Evolutionary conservation across 2,888 invertebrate species (phyloP).

Genomic region (Dusona sp.): DNA sequence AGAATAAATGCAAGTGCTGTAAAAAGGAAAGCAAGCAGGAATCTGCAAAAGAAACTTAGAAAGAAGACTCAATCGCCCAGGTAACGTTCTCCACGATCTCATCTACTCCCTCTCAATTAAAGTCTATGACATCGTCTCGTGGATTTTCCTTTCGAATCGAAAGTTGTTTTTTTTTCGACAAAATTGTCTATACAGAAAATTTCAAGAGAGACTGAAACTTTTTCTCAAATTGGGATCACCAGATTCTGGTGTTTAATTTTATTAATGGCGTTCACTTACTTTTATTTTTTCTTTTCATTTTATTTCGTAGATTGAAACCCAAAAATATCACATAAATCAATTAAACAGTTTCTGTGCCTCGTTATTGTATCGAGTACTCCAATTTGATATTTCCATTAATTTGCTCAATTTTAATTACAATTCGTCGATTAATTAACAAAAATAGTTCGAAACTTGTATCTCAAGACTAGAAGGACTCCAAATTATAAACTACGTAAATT

Average conservation of each 20-base stretch:
- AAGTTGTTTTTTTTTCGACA: slow-evolving; percentile 4
- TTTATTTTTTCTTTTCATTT: not conserved
- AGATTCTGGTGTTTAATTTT: not conserved
- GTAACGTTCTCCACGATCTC: slow-evolving; percentile 73
- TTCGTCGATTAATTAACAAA: no score
- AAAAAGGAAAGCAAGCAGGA: not conserved
- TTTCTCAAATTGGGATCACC: not conserved
- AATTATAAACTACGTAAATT: no score
- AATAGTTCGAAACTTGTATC: no score
- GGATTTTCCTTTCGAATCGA: slow-evolving; percentile 23
- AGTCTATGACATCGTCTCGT: slow-evolving; percentile 28
- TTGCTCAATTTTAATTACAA: no score
- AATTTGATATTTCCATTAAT: not conserved
- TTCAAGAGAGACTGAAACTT: not conserved
- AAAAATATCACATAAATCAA: no score
- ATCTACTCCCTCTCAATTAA: slow-evolving; percentile 48
- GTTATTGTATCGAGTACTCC: not conserved
- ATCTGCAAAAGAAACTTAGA: not conserved
- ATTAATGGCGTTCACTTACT: not conserved
- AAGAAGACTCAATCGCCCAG: slow-evolving; percentile 72
- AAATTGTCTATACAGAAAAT: not conserved
- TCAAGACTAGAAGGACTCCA: no score
- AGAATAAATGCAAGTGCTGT: slow-evolving; percentile 26
- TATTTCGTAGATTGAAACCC: not conserved
- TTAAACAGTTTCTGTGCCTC: not conserved